phyloP scores from a whole-genome alignment of 2,888 invertebrate genomes.

The Caenorhabditis macrosperma region DNA sequence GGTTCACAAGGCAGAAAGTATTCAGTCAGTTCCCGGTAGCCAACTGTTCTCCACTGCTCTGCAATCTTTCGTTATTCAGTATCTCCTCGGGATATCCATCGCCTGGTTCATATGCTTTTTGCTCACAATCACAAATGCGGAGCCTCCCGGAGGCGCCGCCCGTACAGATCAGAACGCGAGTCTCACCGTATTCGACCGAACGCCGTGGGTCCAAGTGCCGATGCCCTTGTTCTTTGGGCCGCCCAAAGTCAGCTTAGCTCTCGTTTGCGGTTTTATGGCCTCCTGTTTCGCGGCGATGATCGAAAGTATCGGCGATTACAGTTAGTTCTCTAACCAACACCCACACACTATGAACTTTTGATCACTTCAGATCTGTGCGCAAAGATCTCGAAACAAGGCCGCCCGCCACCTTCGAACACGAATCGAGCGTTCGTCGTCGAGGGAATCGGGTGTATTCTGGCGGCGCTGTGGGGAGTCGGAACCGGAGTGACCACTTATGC shows the following conservation, averaged over 20 bases:
- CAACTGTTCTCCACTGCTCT: not conserved
- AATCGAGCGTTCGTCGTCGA: constrained; percentile 76
- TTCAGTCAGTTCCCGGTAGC: constrained; percentile 76
- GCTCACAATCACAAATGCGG: constrained; percentile 68
- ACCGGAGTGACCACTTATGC: constrained; percentile 76
- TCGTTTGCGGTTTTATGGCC: constrained; percentile 73
- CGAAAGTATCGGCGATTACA: constrained; percentile 73
- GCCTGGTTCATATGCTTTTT: constrained; percentile 73
- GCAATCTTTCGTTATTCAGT: constrained; percentile 37
- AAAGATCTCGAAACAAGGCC: constrained; percentile 66
- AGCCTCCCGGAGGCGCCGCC: constrained; percentile 68
- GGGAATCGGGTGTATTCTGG: constrained; percentile 71
- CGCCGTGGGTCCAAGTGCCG: constrained; percentile 76
- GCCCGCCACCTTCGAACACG: constrained; percentile 69
- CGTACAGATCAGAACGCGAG: constrained; percentile 72
- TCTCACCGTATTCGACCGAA: constrained; percentile 60
- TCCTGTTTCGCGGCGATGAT: constrained; percentile 73
- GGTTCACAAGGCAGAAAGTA: constrained; percentile 57
- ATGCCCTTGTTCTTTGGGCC: constrained; percentile 72
- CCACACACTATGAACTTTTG: not conserved
- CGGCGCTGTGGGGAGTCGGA: constrained; percentile 72
- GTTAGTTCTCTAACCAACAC: constrained; percentile 4
- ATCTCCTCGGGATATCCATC: constrained; percentile 69
- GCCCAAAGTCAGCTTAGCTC: constrained; percentile 64
- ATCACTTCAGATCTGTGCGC: constrained; percentile 47